Conservation (phyloP, 2,888 invertebrate genomes). For the Mesochorus sp. region DNA sequence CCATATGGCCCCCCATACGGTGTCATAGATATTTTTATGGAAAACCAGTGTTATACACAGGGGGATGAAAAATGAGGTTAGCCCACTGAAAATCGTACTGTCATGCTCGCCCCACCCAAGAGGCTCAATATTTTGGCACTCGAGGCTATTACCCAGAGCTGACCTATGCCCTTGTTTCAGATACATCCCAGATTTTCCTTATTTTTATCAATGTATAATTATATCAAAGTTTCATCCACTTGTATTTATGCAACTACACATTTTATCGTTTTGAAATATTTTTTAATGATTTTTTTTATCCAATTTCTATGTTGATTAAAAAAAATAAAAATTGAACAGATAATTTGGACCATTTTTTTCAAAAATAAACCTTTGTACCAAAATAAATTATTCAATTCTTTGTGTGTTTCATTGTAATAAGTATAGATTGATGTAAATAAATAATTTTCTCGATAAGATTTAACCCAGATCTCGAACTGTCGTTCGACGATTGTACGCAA, state of each 20-base stretch:
- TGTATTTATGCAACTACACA: no score
- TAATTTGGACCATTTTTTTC: no score
- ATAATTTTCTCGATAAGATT: background rate
- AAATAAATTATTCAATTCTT: no score
- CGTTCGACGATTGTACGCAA: slow-evolving; percentile 22
- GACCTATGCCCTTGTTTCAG: slow-evolving; percentile 24
- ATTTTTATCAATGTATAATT: background rate
- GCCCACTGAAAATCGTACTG: slow-evolving; percentile 62
- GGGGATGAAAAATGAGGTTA: slow-evolving; percentile 79
- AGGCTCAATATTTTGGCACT: slow-evolving; percentile 80
- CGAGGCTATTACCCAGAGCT: slow-evolving; percentile 51
- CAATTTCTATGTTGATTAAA: no score
- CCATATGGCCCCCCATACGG: slow-evolving; percentile 39
- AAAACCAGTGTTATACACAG: background rate
- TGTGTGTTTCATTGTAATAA: no score
- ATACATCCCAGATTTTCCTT: background rate
- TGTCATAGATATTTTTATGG: slow-evolving; percentile 69
- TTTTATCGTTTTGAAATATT: no score
- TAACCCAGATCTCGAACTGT: slow-evolving; percentile 11
- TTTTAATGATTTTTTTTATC: no score
- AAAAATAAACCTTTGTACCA: no score
- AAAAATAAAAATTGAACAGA: no score
- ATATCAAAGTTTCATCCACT: no score
- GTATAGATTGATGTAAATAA: no score
- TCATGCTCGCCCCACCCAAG: slow-evolving; percentile 51